phyloP scores from a whole-genome alignment of 2,888 invertebrate genomes.

The Xestia xanthographa region DNA sequence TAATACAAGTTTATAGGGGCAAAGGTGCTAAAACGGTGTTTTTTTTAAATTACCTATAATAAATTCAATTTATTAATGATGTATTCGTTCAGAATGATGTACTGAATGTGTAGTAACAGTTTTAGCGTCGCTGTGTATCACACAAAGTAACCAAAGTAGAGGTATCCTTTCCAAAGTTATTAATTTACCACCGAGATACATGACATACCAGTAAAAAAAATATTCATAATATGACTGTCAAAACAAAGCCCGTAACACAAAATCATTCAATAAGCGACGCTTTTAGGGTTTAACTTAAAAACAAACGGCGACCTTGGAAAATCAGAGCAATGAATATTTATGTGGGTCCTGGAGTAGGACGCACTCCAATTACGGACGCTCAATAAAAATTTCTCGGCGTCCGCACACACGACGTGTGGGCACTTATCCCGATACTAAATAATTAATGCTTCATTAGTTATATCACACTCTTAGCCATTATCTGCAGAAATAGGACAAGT shows the following conservation, averaged over 20 bases:
- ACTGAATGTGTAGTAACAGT: too few species aligned
- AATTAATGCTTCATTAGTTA: constrained; percentile 58
- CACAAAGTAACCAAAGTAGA: neutral
- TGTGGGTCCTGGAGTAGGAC: constrained; percentile 67
- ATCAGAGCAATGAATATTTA: constrained; percentile 83
- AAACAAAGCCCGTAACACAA: constrained; percentile 47
- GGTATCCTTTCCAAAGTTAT: neutral
- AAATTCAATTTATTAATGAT: too few species aligned
- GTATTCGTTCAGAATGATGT: too few species aligned
- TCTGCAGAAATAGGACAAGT: constrained; percentile 3
- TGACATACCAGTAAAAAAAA: constrained; percentile 16
- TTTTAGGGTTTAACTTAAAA: constrained; percentile 73
- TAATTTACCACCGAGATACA: constrained; percentile 28
- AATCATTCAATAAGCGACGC: constrained; percentile 57
- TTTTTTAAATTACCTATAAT: too few species aligned
- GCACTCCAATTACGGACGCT: constrained; percentile 74
- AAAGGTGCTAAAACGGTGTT: too few species aligned
- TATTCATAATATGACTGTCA: constrained; percentile 1
- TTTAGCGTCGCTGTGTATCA: too few species aligned
- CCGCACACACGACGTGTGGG: constrained; percentile 53
- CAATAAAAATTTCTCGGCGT: constrained; percentile 71
- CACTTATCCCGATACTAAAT: constrained; percentile 53
- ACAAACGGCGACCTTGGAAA: constrained; percentile 72
- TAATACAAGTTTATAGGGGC: neutral
- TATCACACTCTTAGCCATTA: constrained; percentile 17